A percentile compares a stretch with the other conserved stretches of the same genome.
phyloP scores from a whole-genome alignment of 2,888 invertebrate species.

The Eledona agricola region DNA sequence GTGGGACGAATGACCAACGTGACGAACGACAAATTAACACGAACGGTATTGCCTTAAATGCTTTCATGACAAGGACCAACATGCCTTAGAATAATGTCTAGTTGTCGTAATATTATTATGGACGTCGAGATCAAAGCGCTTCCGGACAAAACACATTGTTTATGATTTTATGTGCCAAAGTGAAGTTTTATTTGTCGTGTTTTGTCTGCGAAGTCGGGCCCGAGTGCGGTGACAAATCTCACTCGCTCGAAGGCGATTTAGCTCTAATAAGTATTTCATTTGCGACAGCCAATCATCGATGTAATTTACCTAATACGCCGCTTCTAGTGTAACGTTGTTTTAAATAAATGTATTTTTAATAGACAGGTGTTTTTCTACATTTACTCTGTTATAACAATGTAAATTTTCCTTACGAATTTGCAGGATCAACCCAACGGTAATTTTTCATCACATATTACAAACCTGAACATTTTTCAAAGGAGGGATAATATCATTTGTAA shows the following conservation, averaged over 20 bases:
- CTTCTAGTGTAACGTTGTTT: conserved; percentile 40
- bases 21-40: conserved; percentile 10
- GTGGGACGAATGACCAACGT: conserved; percentile 70
- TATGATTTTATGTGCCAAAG: conserved; percentile 29
- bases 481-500: conserved; percentile 32
- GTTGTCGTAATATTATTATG: conserved; percentile 20
- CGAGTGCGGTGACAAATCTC: conserved; percentile 2
- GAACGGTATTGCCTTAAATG: conserved; percentile 49
- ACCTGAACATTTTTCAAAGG: conserved; percentile 26
- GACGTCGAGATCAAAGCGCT: conserved; percentile 7
- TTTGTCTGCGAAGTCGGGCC: conserved; percentile 17
- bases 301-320: conserved; percentile 41
- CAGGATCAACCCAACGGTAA: conserved; percentile 8
- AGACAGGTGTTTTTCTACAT: conserved; percentile 24
- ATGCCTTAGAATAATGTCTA: conserved; percentile 54
- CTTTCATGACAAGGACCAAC: conserved; percentile 57
- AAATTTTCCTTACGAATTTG: conserved; percentile 8
- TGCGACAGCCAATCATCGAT: conserved; percentile 46
- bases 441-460: conserved; percentile 30
- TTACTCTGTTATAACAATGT: too few relatives aligned
- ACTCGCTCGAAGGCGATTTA: too few relatives aligned
- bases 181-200: conserved; percentile 13
- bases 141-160: conserved; percentile 15
- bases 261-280: conserved; percentile 32
- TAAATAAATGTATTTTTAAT: conserved; percentile 48